Conservation (phyloP, 2,888 invertebrate species). For the Oligia strigilis region DNA sequence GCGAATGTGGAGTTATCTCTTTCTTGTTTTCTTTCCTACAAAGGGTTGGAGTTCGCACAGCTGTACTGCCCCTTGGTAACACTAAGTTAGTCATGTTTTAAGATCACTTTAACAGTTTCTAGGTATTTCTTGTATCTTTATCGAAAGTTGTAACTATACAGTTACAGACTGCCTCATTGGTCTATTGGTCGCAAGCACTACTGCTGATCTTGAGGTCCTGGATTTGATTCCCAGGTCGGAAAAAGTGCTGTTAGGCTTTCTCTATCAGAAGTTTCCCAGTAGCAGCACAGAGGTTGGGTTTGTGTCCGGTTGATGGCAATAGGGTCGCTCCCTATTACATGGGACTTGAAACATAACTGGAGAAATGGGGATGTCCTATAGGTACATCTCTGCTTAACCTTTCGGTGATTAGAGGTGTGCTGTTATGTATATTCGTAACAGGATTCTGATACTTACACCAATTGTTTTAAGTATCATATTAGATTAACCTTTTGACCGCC, state of each 20-base stretch:
- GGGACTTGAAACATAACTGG: neutral
- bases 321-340: neutral
- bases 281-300: neutral
- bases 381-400: neutral
- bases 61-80: neutral
- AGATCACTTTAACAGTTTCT: neutral
- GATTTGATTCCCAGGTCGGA: neutral
- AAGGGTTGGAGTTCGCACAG: conserved; percentile 10
- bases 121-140: neutral
- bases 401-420: too few relatives aligned
- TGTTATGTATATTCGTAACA: neutral
- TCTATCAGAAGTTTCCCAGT: neutral
- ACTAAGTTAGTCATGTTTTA: neutral
- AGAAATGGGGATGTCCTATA: neutral
- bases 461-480: neutral
- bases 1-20: conserved; percentile 41
- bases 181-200: neutral
- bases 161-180: neutral
- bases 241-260: neutral
- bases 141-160: neutral
- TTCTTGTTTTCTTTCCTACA: conserved; percentile 20
- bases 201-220: neutral
- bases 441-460: neutral
- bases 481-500: too few relatives aligned
- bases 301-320: neutral